phyloP scores from a whole-genome alignment of 2,113 vertebrate species.

The Podarcis cretensis region DNA sequence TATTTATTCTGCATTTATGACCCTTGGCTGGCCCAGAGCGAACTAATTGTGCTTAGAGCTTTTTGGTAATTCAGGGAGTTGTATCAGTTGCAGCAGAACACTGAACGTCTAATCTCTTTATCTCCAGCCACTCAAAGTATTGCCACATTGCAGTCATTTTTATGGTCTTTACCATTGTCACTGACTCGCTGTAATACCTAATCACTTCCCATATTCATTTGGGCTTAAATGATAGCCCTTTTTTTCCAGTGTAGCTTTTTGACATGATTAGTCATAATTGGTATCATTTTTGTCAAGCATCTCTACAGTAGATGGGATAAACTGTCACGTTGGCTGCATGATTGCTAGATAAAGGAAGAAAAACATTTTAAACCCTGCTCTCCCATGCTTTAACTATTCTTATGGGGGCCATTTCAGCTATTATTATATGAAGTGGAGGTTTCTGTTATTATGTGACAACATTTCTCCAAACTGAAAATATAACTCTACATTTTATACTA shows the following conservation, averaged over 20 bases:
- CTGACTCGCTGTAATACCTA: conserved; percentile 23
- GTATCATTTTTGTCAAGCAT: conserved; percentile 42
- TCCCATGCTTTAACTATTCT: background rate
- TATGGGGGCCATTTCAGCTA: background rate
- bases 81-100: background rate
- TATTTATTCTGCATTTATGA: background rate
- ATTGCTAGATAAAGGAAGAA: conserved; percentile 33
- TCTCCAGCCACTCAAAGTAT: background rate
- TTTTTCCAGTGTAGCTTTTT: conserved; percentile 18
- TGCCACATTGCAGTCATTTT: background rate
- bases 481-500: background rate
- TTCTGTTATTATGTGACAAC: conserved; percentile 1
- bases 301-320: conserved; percentile 40
- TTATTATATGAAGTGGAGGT: background rate
- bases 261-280: conserved; percentile 39
- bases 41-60: background rate
- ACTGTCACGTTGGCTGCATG: conserved; percentile 23
- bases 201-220: conserved; percentile 11
- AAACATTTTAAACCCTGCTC: conserved; percentile 1
- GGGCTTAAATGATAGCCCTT: conserved; percentile 4
- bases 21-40: background rate
- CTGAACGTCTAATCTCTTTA: background rate
- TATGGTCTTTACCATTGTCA: conserved; percentile 30
- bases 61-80: background rate
- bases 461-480: background rate